phyloP scores from a whole-genome alignment of 2,888 invertebrate genomes.

The Altica lythri region DNA sequence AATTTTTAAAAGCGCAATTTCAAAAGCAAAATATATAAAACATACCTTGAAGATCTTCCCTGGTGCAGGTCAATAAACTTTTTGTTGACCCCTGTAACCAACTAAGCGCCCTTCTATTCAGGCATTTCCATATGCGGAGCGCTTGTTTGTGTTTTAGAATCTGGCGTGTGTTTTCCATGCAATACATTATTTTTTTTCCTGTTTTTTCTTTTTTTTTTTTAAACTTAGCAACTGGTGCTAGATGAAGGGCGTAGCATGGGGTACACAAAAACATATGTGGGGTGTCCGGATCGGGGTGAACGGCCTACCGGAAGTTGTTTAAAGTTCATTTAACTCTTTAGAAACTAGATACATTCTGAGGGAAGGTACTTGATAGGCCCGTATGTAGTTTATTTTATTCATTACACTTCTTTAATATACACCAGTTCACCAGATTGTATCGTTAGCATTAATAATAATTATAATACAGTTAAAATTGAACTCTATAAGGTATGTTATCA shows the following conservation, averaged over 20 bases:
- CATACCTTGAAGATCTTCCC: too few relatives aligned
- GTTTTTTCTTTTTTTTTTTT: background rate
- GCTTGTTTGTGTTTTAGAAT: constrained; percentile 15
- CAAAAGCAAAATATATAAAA: too few relatives aligned
- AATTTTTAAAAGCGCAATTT: too few relatives aligned
- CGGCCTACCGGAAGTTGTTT: constrained; percentile 33
- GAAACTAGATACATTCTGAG: constrained; percentile 24
- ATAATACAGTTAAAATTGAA: too few relatives aligned
- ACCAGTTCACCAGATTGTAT: background rate
- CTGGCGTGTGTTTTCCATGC: constrained; percentile 4
- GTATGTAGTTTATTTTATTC: constrained; percentile 9
- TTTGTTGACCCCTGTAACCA: background rate
- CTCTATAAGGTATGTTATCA: too few relatives aligned
- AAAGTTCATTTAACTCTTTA: constrained; percentile 28
- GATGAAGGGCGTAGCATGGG: constrained; percentile 16
- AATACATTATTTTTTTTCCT: constrained; percentile 5
- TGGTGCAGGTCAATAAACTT: too few relatives aligned
- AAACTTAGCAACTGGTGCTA: constrained; percentile 20
- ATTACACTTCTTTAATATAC: background rate
- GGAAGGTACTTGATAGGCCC: constrained; percentile 2
- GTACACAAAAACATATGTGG: constrained; percentile 15
- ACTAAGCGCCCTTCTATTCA: background rate
- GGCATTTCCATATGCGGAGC: constrained; percentile 8
- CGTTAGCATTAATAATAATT: too few relatives aligned
- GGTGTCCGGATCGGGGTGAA: constrained; percentile 30